Conservation (phyloP, 2,888 invertebrate species). For the Drosophila paramelanica region DNA sequence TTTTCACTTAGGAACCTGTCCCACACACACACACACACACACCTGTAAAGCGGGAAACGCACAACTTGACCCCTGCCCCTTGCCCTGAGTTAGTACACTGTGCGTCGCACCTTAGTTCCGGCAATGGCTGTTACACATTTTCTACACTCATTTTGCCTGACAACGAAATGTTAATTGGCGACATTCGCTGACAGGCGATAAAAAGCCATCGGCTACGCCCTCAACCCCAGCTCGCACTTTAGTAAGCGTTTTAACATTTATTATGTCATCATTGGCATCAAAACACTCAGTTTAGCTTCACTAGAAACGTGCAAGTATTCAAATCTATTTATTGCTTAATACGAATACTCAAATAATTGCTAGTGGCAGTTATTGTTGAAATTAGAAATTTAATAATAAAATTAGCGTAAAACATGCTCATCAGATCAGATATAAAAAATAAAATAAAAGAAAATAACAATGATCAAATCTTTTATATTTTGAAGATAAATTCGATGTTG, state of each 20-base stretch:
- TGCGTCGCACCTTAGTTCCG: constrained; percentile 17
- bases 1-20: neutral
- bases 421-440: no score
- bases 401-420: no score
- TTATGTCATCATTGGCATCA: constrained; percentile 19
- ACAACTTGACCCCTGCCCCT: constrained; percentile 16
- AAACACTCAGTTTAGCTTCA: neutral
- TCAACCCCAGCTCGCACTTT: neutral
- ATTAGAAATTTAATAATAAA: no score
- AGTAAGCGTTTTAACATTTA: neutral
- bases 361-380: no score
- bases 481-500: no score
- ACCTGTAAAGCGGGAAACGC: neutral
- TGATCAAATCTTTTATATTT: no score
- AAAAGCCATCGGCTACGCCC: constrained; percentile 28
- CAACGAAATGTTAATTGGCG: constrained; percentile 62
- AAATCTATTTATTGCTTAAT: neutral
- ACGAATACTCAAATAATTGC: neutral
- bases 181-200: constrained; percentile 76
- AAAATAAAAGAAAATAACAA: no score
- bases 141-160: constrained; percentile 71
- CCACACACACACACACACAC: neutral
- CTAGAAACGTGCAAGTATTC: neutral
- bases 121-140: constrained; percentile 40
- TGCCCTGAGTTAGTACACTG: constrained; percentile 3